A percentile compares a stretch with the other conserved stretches of the same genome.
Conservation (phyloP, 2,113 vertebrate genomes). For the Psittacus erithacus region DNA sequence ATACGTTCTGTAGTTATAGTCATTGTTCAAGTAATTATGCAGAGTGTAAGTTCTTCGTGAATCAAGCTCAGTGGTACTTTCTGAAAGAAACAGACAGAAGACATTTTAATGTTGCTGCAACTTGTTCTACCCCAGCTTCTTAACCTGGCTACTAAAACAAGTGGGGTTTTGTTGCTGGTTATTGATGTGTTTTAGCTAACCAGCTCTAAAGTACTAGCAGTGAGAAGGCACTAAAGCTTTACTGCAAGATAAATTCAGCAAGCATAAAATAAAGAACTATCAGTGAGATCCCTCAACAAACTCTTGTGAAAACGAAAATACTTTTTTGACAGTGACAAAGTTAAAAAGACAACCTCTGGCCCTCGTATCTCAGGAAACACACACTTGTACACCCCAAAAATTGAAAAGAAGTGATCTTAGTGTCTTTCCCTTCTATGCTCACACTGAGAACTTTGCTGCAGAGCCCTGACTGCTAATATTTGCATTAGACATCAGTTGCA, state of each 20-base stretch:
- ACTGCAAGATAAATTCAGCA: neutral
- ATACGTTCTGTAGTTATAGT: constrained; percentile 47
- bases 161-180: neutral
- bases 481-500: neutral
- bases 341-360: neutral
- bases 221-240: neutral
- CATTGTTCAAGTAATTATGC: constrained; percentile 75
- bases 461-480: neutral
- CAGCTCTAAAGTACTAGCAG: neutral
- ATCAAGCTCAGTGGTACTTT: constrained; percentile 53
- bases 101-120: neutral
- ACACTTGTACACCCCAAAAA: neutral
- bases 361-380: neutral
- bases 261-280: neutral
- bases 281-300: neutral
- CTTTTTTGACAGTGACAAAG: neutral
- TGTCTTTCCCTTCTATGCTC: neutral
- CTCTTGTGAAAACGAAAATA: neutral
- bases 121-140: neutral
- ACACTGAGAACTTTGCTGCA: neutral
- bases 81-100: constrained; percentile 22
- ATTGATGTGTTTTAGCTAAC: neutral
- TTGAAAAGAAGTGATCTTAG: neutral
- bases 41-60: constrained; percentile 68
- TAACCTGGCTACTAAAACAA: neutral